Evolutionary conservation across 2,888 invertebrate genomes (phyloP), one percentile per base, ranked within the genome.

Genomic region (Notodromas monacha): DNA sequence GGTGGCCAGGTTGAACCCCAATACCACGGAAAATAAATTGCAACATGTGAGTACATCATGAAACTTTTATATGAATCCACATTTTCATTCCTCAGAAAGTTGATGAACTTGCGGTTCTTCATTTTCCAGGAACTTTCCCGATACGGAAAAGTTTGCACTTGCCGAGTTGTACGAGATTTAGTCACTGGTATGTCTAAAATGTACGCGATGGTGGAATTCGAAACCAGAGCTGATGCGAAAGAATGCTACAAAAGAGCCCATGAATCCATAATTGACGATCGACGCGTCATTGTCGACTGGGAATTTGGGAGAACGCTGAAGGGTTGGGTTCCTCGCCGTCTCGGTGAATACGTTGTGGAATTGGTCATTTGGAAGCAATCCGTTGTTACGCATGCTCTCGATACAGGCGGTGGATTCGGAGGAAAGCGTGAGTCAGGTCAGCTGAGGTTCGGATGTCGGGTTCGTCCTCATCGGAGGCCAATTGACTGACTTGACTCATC

Each of bases 401-500:
- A 43, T 43, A 4, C 26, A 56, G 56, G 79, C 3, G 79, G 79
- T 11, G 79, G 79, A 10, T 68, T 76, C 43, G 74, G 74, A 3
- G 79, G 79, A 1, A 60, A 58, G 37, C 74, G 69, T 41, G 70
- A 73, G 46, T 68, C 77, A 0, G 79, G 79, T 0, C 79, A 81
- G 44, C 52, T 79, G 26, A 49, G 79, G 34, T 81, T 79, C 52
- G 79, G 79, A 2, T 68, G 79, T 28, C 57, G 60, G 39, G 67
- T 67, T 32, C 53, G 70, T 39, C 73, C 72, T 1, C 77, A 72
- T 43, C 61, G 42, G 30, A 48, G 43, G 36, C 50, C 50, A 2
- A 41, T 43, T 28, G n/a, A n/a, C n/a, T n/a, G n/a, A n/a, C n/a
- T n/a, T n/a, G n/a, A n/a, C n/a, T n/a, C n/a, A n/a, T n/a, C n/a